Conservation (phyloP, 2,113 vertebrate species). For the Lucifuga dentata region DNA sequence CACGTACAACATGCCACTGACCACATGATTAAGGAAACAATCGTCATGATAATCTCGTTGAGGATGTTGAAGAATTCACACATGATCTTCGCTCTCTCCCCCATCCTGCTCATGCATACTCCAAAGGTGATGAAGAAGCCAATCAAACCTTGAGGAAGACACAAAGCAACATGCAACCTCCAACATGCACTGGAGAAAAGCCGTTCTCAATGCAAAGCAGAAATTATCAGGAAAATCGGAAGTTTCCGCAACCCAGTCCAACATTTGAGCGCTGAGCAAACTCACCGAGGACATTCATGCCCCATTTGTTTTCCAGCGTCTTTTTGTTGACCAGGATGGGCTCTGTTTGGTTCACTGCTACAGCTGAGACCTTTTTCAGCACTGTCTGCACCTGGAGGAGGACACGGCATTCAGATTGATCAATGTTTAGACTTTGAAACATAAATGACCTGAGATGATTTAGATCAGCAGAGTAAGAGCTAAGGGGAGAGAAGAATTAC, state of each 20-base stretch:
- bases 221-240: neutral
- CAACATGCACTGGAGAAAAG: neutral
- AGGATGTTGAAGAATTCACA: slow-evolving; percentile 89
- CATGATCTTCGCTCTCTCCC: slow-evolving; percentile 85
- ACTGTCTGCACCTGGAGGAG: slow-evolving; percentile 84
- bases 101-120: slow-evolving; percentile 87
- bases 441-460: no score
- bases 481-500: slow-evolving; percentile 22
- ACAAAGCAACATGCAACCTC: neutral
- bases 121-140: slow-evolving; percentile 90
- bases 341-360: slow-evolving; percentile 72
- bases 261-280: neutral
- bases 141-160: slow-evolving; percentile 81
- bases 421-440: no score
- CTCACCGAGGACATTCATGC: slow-evolving; percentile 90
- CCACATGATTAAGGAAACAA: slow-evolving; percentile 90
- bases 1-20: slow-evolving; percentile 61
- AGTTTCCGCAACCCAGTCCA: no score
- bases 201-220: neutral
- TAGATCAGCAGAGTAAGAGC: neutral
- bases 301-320: slow-evolving; percentile 86
- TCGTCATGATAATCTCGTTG: slow-evolving; percentile 90
- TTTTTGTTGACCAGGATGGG: slow-evolving; percentile 76
- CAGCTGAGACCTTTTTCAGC: slow-evolving; percentile 74
- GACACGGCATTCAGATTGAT: neutral